These are phyloP conservation scores for Ephialtes manifestator DNA, from an alignment of 2,888 invertebrate species.

Conservation along the genomic window DNA sequence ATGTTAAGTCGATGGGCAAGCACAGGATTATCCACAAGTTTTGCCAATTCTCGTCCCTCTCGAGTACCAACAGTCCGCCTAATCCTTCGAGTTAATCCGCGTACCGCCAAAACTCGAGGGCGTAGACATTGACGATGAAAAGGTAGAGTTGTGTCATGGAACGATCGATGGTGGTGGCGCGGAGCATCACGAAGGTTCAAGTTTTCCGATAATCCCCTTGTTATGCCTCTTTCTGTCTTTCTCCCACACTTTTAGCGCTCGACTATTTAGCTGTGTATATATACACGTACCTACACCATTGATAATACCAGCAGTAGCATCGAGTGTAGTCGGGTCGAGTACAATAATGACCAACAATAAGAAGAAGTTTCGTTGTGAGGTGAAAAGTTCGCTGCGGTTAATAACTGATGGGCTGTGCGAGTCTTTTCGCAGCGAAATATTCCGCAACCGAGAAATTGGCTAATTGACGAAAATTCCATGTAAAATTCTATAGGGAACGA, in stretches of 20 bases:
- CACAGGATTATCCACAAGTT: constrained; percentile 72
- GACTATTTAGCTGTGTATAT: neutral
- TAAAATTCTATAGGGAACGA: constrained; percentile 19
- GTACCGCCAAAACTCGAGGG: neutral
- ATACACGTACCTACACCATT: neutral
- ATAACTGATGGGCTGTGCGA: constrained; percentile 33
- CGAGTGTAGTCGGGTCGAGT: neutral
- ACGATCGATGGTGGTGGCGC: constrained; percentile 7
- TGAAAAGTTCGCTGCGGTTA: constrained; percentile 54
- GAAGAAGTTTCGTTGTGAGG: constrained; percentile 5
- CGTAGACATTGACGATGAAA: neutral
- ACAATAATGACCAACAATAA: constrained; percentile 52
- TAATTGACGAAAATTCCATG: constrained; percentile 48
- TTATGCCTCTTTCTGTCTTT: constrained; percentile 35
- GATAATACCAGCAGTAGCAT: constrained; percentile 52
- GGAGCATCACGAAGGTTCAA: neutral
- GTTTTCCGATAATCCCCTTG: constrained; percentile 67
- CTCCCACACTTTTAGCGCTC: neutral
- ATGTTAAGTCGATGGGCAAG: constrained; percentile 5
- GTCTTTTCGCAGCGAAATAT: neutral
- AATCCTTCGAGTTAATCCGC: constrained; percentile 66
- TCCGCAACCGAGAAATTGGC: constrained; percentile 19
- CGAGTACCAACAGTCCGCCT: constrained; percentile 78
- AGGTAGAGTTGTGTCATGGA: neutral
- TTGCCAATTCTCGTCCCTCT: constrained; percentile 73